Conservation (phyloP, 64 coral and sea anemone species). For the Dendronephthya gigantea region DNA sequence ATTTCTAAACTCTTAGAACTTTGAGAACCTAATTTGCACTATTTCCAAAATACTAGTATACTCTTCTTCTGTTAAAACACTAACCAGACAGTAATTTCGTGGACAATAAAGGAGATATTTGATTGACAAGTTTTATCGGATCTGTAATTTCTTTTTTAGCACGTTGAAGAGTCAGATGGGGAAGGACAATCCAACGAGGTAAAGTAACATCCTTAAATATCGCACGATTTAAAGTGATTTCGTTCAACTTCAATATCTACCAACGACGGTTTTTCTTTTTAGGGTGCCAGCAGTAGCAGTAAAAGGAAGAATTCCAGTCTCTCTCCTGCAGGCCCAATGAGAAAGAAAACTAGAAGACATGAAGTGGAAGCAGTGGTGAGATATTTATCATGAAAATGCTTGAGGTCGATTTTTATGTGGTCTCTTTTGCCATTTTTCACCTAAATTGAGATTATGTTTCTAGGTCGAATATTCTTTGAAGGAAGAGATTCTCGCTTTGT, state of each 20-base stretch:
- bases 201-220: neutral
- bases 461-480: constrained; percentile 61
- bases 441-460: constrained; percentile 17
- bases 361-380: neutral
- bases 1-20: too few relatives aligned
- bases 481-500: constrained; percentile 19
- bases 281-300: constrained; percentile 15
- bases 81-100: neutral
- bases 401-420: too few relatives aligned
- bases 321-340: neutral
- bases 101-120: constrained; percentile 16
- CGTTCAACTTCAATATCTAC: too few relatives aligned
- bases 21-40: too few relatives aligned
- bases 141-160: constrained; percentile 21
- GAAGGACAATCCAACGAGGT: constrained; percentile 35
- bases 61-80: neutral
- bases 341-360: neutral
- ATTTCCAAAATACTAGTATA: too few relatives aligned
- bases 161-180: constrained; percentile 33
- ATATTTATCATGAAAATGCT: neutral
- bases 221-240: too few relatives aligned
- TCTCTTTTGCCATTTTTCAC: too few relatives aligned
- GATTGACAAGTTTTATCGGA: neutral
- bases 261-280: neutral
- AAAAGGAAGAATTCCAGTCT: constrained; percentile 52